Conservation (phyloP, 2,888 invertebrate species). For the Crepidodera aurea region DNA sequence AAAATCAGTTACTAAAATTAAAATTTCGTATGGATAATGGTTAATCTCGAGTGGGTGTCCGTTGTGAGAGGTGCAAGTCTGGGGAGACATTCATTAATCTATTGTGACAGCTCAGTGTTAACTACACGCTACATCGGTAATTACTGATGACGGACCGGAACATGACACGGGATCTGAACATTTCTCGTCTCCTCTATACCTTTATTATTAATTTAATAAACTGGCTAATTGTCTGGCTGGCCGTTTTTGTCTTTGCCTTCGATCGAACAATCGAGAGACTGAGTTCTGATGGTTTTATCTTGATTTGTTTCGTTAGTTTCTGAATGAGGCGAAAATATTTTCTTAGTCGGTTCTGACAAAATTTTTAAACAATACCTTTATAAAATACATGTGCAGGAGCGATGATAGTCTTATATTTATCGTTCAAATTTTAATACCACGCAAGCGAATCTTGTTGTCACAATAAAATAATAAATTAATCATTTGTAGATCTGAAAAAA, state of each 20-base stretch:
- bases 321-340: neutral
- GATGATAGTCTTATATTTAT: too few relatives aligned
- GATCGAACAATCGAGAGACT: conserved; percentile 3
- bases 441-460: too few relatives aligned
- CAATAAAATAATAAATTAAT: too few relatives aligned
- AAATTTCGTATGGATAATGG: conserved; percentile 14
- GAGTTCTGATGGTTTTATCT: conserved; percentile 30
- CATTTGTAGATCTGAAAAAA: too few relatives aligned
- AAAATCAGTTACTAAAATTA: conserved; percentile 8
- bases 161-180: conserved; percentile 45
- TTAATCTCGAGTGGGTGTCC: conserved; percentile 36
- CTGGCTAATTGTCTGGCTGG: conserved; percentile 39
- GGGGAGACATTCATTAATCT: conserved; percentile 64
- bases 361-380: too few relatives aligned
- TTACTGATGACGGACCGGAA: conserved; percentile 60
- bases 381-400: too few relatives aligned
- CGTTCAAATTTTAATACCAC: too few relatives aligned
- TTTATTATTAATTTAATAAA: conserved; percentile 39
- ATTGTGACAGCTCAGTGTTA: conserved; percentile 63
- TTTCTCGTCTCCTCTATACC: conserved; percentile 32
- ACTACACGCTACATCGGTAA: conserved; percentile 63
- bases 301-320: conserved; percentile 28
- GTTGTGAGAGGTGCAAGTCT: conserved; percentile 49
- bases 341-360: too few relatives aligned
- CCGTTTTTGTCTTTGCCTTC: conserved; percentile 17